A percentile compares a stretch with the other conserved stretches of the same genome.
These are phyloP conservation scores for Gerris buenoi DNA, from an alignment of 1,140 invertebrate genomes.

Conservation along the genomic window DNA sequence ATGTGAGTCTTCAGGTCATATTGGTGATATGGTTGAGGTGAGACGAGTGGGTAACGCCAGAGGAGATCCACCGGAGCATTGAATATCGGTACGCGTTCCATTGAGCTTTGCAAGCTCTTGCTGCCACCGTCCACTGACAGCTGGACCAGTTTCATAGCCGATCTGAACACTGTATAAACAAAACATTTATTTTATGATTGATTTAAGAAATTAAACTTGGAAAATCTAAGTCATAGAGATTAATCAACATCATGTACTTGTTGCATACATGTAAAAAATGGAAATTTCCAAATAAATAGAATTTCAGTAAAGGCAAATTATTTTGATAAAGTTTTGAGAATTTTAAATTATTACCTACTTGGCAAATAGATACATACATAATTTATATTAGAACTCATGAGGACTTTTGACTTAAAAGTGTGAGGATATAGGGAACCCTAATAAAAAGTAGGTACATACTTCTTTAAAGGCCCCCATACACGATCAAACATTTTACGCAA, in stretches of 20 bases:
- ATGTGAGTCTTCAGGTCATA: conserved; percentile 73
- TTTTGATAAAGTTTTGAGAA: too few relatives aligned
- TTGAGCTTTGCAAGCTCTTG: conserved; percentile 35
- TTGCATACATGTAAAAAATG: too few relatives aligned
- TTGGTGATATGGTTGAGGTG: conserved; percentile 43
- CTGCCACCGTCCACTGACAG: conserved; percentile 10
- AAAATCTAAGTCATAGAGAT: background rate
- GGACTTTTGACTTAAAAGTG: background rate
- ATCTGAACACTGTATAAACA: background rate
- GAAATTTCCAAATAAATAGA: too few relatives aligned
- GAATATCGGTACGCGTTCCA: conserved; percentile 50
- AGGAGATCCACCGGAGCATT: conserved; percentile 51
- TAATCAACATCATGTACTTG: background rate
- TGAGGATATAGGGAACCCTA: background rate
- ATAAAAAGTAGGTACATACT: background rate
- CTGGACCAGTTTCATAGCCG: conserved; percentile 20
- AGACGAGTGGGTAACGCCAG: conserved; percentile 62
- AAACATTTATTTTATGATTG: background rate
- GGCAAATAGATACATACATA: too few relatives aligned
- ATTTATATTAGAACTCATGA: too few relatives aligned
- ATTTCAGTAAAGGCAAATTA: too few relatives aligned
- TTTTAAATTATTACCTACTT: background rate
- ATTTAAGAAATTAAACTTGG: background rate
- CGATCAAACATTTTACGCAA: background rate
- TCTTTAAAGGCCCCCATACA: background rate